Conservation (phyloP, 2,888 invertebrate genomes). For the Anodontia alba region DNA sequence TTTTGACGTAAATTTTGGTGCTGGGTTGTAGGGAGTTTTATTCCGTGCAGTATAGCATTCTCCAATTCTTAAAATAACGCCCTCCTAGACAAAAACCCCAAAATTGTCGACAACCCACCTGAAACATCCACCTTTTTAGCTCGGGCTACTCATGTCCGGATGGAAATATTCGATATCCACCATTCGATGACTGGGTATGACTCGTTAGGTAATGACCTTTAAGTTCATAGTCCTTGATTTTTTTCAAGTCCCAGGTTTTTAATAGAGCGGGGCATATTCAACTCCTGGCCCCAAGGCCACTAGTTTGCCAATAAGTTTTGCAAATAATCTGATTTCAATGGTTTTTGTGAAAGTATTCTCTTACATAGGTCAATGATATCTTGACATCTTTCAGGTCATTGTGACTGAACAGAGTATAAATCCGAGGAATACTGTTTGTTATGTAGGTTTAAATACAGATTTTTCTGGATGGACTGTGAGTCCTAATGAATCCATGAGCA, state of each 20-base stretch:
- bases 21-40: too few relatives aligned
- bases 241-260: conserved; percentile 46
- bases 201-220: conserved; percentile 15
- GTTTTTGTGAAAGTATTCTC: background rate
- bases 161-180: conserved; percentile 47
- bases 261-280: too few relatives aligned
- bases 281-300: too few relatives aligned
- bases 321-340: too few relatives aligned
- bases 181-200: conserved; percentile 29
- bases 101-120: conserved; percentile 22
- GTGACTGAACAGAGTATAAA: conserved; percentile 52
- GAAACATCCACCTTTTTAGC: too few relatives aligned
- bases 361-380: conserved; percentile 22
- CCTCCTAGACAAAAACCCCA: too few relatives aligned
- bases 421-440: conserved; percentile 49
- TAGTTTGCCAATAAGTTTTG: too few relatives aligned
- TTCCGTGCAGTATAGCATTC: too few relatives aligned
- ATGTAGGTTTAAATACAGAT: conserved; percentile 45
- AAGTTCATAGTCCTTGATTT: conserved; percentile 28
- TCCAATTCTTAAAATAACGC: too few relatives aligned
- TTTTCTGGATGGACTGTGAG: conserved; percentile 55
- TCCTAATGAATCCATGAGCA: too few relatives aligned
- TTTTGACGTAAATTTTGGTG: too few relatives aligned
- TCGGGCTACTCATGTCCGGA: too few relatives aligned
- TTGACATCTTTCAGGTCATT: conserved; percentile 34